Evolutionary conservation across 2,888 invertebrate genomes (phyloP), one percentile per base, ranked within the genome.

Genomic region (Eumerus sabulonum): DNA sequence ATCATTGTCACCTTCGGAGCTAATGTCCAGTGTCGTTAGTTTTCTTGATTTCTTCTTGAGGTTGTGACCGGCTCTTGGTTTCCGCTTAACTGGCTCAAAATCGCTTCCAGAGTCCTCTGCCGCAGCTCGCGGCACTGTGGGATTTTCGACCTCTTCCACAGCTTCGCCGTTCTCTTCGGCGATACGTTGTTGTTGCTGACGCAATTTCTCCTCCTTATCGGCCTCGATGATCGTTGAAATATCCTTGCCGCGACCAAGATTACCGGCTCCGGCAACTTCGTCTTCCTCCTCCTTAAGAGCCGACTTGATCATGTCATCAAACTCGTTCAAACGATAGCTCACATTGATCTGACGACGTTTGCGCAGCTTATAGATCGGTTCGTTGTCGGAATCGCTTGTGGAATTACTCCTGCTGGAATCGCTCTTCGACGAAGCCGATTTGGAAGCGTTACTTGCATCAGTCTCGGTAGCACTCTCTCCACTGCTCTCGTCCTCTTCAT

Each of bases 301-400:
- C 44, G 96, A 96, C 86, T 96, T 95, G 84, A 99, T 98, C 87
- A 98, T 92, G 35, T 98, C 95, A 87, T 99, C 99, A 90, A 96
- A 99, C 88, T 98, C 98, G 86, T 96, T 95, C 84, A 97, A 94
- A 81, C 94, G 92, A 85, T 95, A 94, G 87, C 94, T 96, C 66
- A 96, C 94, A 82, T 94, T 94, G 48, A 95, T 92, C 85, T 94
- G 93, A 0, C 93, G 90, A 14, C 97, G 92, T 84, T 95, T 94
- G 14, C 98, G 91, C 83, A 97, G 90, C 72, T 97, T 94, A 89
- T 96, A 96, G 84, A 96, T 94, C 11, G 95, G 96, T 83, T 93
- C 94, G 66, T 93, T 92, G 18, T 93, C 92, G 35, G 87, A 86
- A 17, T 88, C 87, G 0, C 86, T 85, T 35, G 79, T 84, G 9